phyloP scores from a whole-genome alignment of 2,797 vertebrate genomes.

The Limosa lapponica region DNA sequence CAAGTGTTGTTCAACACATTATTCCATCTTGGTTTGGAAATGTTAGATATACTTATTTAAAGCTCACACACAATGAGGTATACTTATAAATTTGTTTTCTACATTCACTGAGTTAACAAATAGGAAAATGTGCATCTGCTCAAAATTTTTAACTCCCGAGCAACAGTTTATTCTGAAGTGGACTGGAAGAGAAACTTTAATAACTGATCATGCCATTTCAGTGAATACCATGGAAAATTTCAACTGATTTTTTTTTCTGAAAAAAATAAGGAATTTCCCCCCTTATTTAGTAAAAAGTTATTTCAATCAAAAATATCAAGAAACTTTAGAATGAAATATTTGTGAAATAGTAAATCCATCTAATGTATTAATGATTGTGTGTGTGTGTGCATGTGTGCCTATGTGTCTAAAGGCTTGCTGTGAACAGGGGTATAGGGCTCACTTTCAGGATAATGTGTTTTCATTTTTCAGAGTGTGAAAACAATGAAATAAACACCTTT shows the following conservation, averaged over 20 bases:
- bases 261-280: neutral
- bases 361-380: neutral
- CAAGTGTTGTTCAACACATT: neutral
- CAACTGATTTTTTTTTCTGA: neutral
- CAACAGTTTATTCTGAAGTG: neutral
- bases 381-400: neutral
- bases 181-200: neutral
- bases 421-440: neutral
- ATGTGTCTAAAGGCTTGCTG: neutral
- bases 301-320: neutral
- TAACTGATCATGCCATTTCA: neutral
- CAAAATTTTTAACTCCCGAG: neutral
- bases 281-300: neutral
- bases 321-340: neutral
- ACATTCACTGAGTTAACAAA: neutral
- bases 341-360: neutral
- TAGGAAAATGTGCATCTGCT: neutral
- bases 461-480: constrained; percentile 5
- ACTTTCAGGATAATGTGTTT: neutral
- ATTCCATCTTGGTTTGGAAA: neutral
- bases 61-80: neutral
- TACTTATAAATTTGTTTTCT: neutral
- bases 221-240: neutral
- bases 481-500: constrained; percentile 40
- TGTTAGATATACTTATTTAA: neutral